phyloP scores from a whole-genome alignment of 2,888 invertebrate species.

The Trypoxylon attenuatum region DNA sequence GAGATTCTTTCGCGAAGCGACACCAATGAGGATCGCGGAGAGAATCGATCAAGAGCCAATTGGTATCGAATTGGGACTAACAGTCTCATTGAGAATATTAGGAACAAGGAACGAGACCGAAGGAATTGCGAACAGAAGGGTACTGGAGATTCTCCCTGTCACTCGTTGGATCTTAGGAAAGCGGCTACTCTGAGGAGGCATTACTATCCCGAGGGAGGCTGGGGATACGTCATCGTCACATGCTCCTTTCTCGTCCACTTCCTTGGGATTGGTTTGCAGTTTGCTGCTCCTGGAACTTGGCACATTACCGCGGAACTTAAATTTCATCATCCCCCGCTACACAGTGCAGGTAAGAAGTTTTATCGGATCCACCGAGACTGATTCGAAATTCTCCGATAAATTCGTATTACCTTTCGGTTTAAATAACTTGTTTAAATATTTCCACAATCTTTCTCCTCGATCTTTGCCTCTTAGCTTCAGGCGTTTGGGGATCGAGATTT shows the following conservation, averaged over 20 bases:
- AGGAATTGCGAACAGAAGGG: constrained; percentile 23
- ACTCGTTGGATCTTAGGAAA: constrained; percentile 55
- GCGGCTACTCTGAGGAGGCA: constrained; percentile 79
- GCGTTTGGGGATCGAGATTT: too few species aligned
- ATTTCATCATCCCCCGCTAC: constrained; percentile 79
- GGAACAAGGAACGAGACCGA: constrained; percentile 25
- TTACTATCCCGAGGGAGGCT: constrained; percentile 91
- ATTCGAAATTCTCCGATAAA: too few species aligned
- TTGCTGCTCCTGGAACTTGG: constrained; percentile 72
- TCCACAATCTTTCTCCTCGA: too few species aligned
- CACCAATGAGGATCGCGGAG: constrained; percentile 3
- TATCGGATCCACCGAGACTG: background rate
- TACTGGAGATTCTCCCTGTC: constrained; percentile 16
- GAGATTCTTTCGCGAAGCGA: background rate
- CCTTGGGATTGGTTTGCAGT: constrained; percentile 85
- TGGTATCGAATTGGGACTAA: constrained; percentile 49
- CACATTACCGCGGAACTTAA: constrained; percentile 78
- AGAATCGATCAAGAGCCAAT: constrained; percentile 37
- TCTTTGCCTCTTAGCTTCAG: too few species aligned
- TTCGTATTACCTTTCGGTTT: too few species aligned
- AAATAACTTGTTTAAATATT: too few species aligned
- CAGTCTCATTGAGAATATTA: constrained; percentile 51
- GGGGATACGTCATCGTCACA: constrained; percentile 88
- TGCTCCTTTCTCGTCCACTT: constrained; percentile 85
- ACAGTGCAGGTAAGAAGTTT: constrained; percentile 79